Percentiles rank a stretch among this genome's conserved stretches.
These are phyloP conservation scores for Thunnus thynnus DNA, from an alignment of 2,113 vertebrate species.

Conservation along the genomic window DNA sequence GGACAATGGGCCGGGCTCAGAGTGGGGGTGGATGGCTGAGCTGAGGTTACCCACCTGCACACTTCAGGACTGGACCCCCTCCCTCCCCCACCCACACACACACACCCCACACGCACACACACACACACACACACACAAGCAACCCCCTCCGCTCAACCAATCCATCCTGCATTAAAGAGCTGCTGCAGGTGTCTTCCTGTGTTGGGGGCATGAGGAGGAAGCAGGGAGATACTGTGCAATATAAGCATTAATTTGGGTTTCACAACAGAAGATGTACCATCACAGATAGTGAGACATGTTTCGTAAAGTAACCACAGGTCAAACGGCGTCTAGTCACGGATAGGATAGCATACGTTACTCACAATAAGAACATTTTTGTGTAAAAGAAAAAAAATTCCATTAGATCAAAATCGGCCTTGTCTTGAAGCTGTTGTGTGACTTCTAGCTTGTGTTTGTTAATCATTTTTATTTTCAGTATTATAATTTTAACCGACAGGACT, in stretches of 20 bases:
- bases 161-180: slow-evolving; percentile 41
- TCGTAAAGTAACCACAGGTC: slow-evolving; percentile 34
- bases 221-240: slow-evolving; percentile 36
- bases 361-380: not conserved
- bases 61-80: slow-evolving; percentile 66
- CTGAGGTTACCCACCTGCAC: slow-evolving; percentile 86
- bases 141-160: not conserved
- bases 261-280: slow-evolving; percentile 27
- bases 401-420: not conserved
- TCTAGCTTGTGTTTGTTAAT: not conserved
- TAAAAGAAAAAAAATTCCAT: not conserved
- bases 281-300: slow-evolving; percentile 31
- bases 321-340: not conserved
- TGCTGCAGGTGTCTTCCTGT: slow-evolving; percentile 82
- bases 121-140: slow-evolving; percentile 16
- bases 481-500: not conserved
- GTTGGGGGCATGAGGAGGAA: slow-evolving; percentile 53
- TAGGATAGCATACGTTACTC: slow-evolving; percentile 1
- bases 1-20: slow-evolving; percentile 79
- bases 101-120: slow-evolving; percentile 25
- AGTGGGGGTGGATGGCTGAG: slow-evolving; percentile 71
- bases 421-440: not conserved
- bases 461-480: not conserved
- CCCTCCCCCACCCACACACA: not conserved
- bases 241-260: slow-evolving; percentile 43